Percentiles rank a stretch among this genome's conserved stretches.
phyloP scores from a whole-genome alignment of 2,888 invertebrate genomes.

The Habrosyne pyritoides region DNA sequence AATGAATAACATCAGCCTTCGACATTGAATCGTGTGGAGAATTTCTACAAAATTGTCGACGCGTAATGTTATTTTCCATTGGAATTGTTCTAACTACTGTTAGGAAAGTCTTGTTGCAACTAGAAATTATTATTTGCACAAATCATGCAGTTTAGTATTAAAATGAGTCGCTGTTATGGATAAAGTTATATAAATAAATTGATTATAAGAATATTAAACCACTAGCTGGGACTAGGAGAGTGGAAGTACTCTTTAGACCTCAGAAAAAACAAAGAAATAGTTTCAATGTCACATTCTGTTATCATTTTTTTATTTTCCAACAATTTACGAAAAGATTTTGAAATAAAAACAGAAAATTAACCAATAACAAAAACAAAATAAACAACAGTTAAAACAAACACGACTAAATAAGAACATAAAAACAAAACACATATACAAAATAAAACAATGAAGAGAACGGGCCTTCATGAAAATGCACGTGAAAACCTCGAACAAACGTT shows the following conservation, averaged over 20 bases:
- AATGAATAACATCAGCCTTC: slow-evolving; percentile 52
- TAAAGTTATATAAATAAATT: background rate
- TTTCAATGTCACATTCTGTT: too few relatives aligned
- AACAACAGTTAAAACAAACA: background rate
- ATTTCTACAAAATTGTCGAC: slow-evolving; percentile 18
- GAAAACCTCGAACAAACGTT: slow-evolving; percentile 57
- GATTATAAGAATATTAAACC: too few relatives aligned
- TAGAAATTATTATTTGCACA: background rate
- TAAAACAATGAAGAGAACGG: slow-evolving; percentile 51
- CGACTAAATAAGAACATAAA: background rate
- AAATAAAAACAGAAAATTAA: too few relatives aligned
- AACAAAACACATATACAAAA: slow-evolving; percentile 7
- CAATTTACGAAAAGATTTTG: too few relatives aligned
- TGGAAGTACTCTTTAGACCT: too few relatives aligned
- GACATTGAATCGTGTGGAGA: slow-evolving; percentile 25
- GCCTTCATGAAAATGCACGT: slow-evolving; percentile 43
- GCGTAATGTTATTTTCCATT: slow-evolving; percentile 4
- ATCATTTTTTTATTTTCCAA: too few relatives aligned
- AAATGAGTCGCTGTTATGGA: background rate
- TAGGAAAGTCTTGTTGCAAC: background rate
- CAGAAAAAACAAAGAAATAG: too few relatives aligned
- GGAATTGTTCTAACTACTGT: slow-evolving; percentile 1
- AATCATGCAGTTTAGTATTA: background rate
- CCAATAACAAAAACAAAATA: background rate
- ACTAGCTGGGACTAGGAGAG: too few relatives aligned